phyloP scores from a whole-genome alignment of 2,797 vertebrate species.

The Helarctos malayanus region DNA sequence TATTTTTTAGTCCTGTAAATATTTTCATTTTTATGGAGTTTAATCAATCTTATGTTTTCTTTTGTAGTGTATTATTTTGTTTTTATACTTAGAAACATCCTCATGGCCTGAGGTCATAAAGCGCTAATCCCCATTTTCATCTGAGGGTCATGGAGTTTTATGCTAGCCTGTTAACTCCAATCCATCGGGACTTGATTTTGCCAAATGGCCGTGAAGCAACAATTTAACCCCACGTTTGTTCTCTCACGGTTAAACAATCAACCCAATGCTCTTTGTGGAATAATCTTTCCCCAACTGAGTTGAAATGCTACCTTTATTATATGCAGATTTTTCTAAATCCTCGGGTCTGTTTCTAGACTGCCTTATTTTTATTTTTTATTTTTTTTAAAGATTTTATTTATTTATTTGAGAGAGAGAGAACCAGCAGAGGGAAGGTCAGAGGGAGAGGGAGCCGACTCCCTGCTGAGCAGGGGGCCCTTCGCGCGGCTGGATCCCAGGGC shows the following conservation, averaged over 20 bases:
- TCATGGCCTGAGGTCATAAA: not conserved
- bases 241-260: not conserved
- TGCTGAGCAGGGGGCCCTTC: not conserved
- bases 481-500: not conserved
- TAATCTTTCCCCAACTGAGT: not conserved
- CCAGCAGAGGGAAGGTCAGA: not conserved
- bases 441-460: not conserved
- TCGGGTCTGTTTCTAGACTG: not conserved
- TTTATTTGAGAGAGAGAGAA: not conserved
- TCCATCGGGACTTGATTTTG: not conserved
- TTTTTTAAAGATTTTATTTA: not conserved
- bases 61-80: constrained; percentile 12
- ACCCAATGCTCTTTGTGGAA: not conserved
- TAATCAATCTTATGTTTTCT: not conserved
- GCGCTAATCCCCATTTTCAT: not conserved
- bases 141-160: not conserved
- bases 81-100: not conserved
- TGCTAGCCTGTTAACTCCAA: not conserved
- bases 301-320: not conserved
- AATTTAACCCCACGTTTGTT: not conserved
- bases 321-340: not conserved
- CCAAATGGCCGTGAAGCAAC: not conserved
- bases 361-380: not conserved
- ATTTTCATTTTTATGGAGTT: constrained; percentile 5
- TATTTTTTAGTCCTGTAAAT: constrained; percentile 30